These are phyloP conservation scores for Oasisia sp. DNA, from an alignment of 2,888 invertebrate genomes.

Conservation along the genomic window DNA sequence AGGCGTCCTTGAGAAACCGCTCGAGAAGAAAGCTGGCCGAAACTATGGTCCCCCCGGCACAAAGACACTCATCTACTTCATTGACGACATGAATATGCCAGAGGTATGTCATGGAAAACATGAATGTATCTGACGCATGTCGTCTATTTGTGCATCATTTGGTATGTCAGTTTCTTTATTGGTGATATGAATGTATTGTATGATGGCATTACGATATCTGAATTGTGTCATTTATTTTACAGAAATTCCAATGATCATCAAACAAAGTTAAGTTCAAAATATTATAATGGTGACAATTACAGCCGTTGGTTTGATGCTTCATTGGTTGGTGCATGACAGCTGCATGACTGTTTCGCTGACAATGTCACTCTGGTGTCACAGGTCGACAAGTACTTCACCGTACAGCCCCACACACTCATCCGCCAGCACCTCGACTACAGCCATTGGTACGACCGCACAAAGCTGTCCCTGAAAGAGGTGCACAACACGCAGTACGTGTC, in stretches of 20 bases:
- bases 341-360: neutral
- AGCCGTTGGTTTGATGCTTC: neutral
- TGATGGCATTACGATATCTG: neutral
- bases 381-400: constrained; percentile 92
- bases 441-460: constrained; percentile 95
- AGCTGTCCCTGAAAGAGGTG: constrained; percentile 89
- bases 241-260: no score
- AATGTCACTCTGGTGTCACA: constrained; percentile 42
- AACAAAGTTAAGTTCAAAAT: no score
- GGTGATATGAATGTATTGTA: no score
- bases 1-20: constrained; percentile 87
- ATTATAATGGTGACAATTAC: neutral
- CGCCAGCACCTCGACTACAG: constrained; percentile 94
- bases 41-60: constrained; percentile 96
- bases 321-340: no score
- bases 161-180: no score
- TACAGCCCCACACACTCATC: constrained; percentile 94
- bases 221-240: no score
- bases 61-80: constrained; percentile 91
- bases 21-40: constrained; percentile 95
- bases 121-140: no score
- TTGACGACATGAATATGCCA: constrained; percentile 99
- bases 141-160: no score
- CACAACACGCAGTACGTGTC: constrained; percentile 97
- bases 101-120: constrained; percentile 72